A percentile compares a stretch with the other conserved stretches of the same genome.
phyloP scores from a whole-genome alignment of 2,888 invertebrate species.

The Polydrusus pterygomalis region DNA sequence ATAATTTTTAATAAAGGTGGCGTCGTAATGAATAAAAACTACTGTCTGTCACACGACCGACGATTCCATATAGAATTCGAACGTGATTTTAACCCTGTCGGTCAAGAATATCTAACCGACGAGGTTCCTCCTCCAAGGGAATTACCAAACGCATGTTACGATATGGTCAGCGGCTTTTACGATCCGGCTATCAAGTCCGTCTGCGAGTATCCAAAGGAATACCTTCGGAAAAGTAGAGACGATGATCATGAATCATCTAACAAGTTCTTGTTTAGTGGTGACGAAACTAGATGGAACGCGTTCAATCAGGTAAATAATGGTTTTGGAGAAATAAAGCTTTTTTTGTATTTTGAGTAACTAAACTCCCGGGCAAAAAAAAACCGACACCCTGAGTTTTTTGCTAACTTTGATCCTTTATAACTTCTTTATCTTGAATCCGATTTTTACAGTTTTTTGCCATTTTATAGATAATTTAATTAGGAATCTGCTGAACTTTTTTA shows the following conservation, averaged over 20 bases:
- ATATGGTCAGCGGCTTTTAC: constrained; percentile 50
- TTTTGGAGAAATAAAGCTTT: no score
- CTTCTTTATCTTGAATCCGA: no score
- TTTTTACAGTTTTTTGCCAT: no score
- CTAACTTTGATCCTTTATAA: no score
- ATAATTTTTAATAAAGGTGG: constrained; percentile 30
- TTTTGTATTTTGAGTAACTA: no score
- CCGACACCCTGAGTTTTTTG: no score
- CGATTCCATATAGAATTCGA: constrained; percentile 56
- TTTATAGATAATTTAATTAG: no score
- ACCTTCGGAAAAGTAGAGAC: neutral
- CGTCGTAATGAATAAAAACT: constrained; percentile 49
- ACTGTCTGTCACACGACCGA: constrained; percentile 57
- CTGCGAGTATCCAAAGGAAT: neutral
- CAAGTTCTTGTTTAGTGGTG: neutral
- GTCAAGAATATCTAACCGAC: constrained; percentile 57
- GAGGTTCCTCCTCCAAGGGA: constrained; percentile 48
- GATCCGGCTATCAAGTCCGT: constrained; percentile 46
- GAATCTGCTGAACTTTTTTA: no score
- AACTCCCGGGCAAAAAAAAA: no score
- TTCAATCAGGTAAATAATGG: neutral
- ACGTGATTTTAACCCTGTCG: constrained; percentile 54
- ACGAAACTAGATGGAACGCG: neutral
- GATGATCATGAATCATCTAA: neutral
- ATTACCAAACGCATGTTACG: constrained; percentile 57